Percentiles rank a stretch among this genome's conserved stretches.
phyloP scores from a whole-genome alignment of 2,797 vertebrate species.

The Syngnathus rostellatus region DNA sequence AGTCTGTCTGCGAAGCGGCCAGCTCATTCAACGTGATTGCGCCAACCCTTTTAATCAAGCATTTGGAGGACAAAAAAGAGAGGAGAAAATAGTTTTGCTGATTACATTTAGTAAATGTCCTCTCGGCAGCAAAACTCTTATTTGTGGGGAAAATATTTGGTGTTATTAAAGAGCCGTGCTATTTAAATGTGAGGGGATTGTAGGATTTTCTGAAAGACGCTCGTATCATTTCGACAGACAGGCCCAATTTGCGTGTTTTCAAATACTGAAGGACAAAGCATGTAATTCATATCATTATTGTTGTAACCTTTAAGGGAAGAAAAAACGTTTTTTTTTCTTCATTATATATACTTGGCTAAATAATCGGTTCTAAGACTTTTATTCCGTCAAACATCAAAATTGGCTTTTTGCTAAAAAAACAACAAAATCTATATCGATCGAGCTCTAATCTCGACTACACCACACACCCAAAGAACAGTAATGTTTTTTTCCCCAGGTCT shows the following conservation, averaged over 20 bases:
- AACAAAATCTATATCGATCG: too few relatives aligned
- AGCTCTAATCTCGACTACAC: too few relatives aligned
- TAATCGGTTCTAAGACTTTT: too few relatives aligned
- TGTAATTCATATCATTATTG: too few relatives aligned
- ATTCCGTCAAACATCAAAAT: too few relatives aligned
- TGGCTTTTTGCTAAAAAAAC: too few relatives aligned
- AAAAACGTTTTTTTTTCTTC: too few relatives aligned
- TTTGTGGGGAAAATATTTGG: background rate
- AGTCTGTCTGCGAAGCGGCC: constrained; percentile 12
- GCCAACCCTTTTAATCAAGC: background rate
- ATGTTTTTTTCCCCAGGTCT: too few relatives aligned
- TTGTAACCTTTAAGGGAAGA: too few relatives aligned
- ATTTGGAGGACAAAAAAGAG: constrained; percentile 1
- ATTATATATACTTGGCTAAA: too few relatives aligned
- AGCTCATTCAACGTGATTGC: background rate
- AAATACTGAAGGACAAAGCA: too few relatives aligned
- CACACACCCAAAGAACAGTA: too few relatives aligned
- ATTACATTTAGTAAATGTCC: background rate
- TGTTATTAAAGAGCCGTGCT: background rate
- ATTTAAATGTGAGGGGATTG: background rate
- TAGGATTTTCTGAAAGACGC: background rate
- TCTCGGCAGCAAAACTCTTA: background rate
- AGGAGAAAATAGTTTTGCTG: background rate
- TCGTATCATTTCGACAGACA: background rate
- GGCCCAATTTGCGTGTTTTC: background rate